Base-by-base conservation (phyloP, 2,888 invertebrate species). In the Magallana nippona region DNA sequence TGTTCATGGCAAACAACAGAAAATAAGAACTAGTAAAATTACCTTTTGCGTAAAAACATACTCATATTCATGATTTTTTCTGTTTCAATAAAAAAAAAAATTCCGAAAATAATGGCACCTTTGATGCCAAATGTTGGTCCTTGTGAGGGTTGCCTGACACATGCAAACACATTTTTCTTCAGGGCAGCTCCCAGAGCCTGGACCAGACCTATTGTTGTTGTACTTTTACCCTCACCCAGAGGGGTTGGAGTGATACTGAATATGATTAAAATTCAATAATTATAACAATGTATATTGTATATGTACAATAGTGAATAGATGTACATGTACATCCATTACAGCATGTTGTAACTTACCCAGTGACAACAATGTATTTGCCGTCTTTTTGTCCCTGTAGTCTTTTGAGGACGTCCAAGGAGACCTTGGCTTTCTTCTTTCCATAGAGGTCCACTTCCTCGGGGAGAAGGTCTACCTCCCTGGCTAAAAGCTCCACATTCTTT, bases 91-190 rank as follows among this genome's bases (percentile, higher is more conserved):
- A 55, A 82, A 8, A 0, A 44, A 44, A 44, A 44, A 44, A 44
- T 0, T 44, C 8, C 3, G 0, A 0, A 8, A 8, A 44, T 44
- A 5, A 44, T 44, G 8, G 44, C 8, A 95, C 96, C 98, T 95
- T 98, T 98, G 84, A 99, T 98, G 15, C 99, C 99, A 94, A 99
- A 99, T 11, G 99, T 99, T 2, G 99, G 99, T 2, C 99, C 99
- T 95, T 99, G 99, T 80, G 98, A 99, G 0, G 99, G 99, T 93
- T 99, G 99, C 1, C 99, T 96, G 92, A 99, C 96, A 92, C 98
- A 98, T 1, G 98, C 99, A 93, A 99, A 96, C 0, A 98, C 96
- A 95, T 99, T 99, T 89, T 96, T 96, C 3, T 96, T 95, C 89
- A 96, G 96, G 92, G 98, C 97, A 0, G 97, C 97, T 0, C 97